Base-by-base conservation (phyloP, 2,888 invertebrate genomes). In the Aphrophora alni region DNA sequence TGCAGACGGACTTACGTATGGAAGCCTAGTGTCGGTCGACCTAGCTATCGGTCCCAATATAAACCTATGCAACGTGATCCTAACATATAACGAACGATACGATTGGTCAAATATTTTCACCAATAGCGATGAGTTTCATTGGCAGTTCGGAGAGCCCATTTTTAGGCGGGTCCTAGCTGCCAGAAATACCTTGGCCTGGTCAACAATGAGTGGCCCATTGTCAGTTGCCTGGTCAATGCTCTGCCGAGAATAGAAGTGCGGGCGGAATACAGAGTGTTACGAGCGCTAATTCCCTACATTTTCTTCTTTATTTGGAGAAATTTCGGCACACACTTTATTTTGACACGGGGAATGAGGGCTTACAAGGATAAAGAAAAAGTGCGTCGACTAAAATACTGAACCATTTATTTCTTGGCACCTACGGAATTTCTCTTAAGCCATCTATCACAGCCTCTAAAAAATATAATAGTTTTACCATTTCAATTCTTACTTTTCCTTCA, bases 21-120 rank as follows among this genome's bases (percentile, higher is more conserved):
- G 95, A 95, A 96, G 96, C 96, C 95, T 95, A 96, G 96, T 97
- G 96, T 94, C 93, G 93, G 93, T 92, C 92, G 91, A 92, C 91
- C 91, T 91, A 92, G 91, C 90, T 91, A 90, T 88, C 89, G 89
- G 90, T 90, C 91, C 90, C 91, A 91, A 93, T 94, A 93, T 94
- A 94, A 94, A 94, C 93, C 90, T 90, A 89, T 91, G 94, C 92
- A 93, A 94, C 91, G 92, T 92, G 93, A 94, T 93, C 93, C 93
- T 90, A 88, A 88, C 86, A 88, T 90, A 88, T 89, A 89, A 90
- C 89, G 88, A 84, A 86, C 78, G 44, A 73, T 17, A 25, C 80
- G 86, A 91, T 91, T 92, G 90, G 91, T 80, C 84, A 84, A 51
- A 17, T 77, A 1, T 33, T 21, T 83, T 83, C 84, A 80, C 91